A percentile compares a stretch with the other conserved stretches of the same genome.
phyloP scores from a whole-genome alignment of 2,113 vertebrate species.

The Mungos mungo region DNA sequence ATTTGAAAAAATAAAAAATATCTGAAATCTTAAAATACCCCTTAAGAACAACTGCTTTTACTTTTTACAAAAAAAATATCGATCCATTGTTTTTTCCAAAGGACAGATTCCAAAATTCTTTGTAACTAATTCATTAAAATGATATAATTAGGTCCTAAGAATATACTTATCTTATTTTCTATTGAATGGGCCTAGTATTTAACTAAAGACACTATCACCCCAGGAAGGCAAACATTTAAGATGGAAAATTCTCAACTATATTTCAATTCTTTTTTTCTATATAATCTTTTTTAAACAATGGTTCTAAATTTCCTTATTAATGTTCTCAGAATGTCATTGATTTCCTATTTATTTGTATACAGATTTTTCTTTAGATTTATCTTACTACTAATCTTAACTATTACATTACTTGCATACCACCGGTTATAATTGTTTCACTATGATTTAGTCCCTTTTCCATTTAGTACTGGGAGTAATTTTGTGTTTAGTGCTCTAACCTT shows the following conservation, averaged over 20 bases:
- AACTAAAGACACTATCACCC: background rate
- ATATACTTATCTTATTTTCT: background rate
- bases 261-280: background rate
- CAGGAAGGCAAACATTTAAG: background rate
- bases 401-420: background rate
- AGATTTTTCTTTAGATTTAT: background rate
- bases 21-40: background rate
- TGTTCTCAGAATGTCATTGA: background rate
- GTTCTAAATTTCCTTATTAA: background rate
- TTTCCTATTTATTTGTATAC: conserved; percentile 10
- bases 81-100: background rate
- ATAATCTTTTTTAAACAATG: background rate
- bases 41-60: background rate
- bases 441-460: background rate
- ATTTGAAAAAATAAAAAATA: background rate
- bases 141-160: background rate
- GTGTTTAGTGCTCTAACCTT: background rate
- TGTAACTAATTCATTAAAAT: background rate
- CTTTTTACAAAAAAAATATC: background rate
- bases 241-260: background rate
- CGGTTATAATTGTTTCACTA: background rate
- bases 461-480: background rate
- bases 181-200: background rate
- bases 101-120: background rate
- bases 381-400: background rate